These are phyloP conservation scores for Leptinotarsa rubiginosa DNA, from an alignment of 2,888 invertebrate genomes.

Conservation along the genomic window DNA sequence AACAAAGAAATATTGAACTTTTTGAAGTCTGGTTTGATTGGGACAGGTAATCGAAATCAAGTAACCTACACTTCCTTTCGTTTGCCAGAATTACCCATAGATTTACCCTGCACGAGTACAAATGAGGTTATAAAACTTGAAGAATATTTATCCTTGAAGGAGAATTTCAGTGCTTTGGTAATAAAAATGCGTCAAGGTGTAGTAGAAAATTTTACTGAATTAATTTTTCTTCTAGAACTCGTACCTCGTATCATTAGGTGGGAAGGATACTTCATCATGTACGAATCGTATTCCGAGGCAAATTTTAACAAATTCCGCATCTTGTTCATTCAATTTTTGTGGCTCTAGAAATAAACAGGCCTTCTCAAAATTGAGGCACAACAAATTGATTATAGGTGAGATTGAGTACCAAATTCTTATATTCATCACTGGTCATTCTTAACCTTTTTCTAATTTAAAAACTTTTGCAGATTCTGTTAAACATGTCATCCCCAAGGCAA, in stretches of 20 bases:
- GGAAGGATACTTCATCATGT: background rate
- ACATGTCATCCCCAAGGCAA: constrained; percentile 5
- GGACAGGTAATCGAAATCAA: background rate
- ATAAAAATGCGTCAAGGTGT: background rate
- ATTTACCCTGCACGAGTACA: constrained; percentile 2
- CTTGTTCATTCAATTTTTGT: constrained; percentile 5
- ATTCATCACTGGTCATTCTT: background rate
- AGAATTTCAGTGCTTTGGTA: background rate
- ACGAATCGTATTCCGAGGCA: background rate
- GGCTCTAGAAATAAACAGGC: constrained; percentile 7
- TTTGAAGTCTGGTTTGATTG: constrained; percentile 1
- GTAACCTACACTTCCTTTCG: background rate
- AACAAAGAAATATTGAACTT: background rate
- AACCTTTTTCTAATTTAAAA: background rate
- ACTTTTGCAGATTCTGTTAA: constrained; percentile 12
- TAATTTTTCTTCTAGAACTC: background rate
- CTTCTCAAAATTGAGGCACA: background rate
- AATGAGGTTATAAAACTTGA: background rate
- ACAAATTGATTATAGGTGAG: constrained; percentile 15
- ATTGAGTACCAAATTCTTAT: background rate
- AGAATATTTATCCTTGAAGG: background rate
- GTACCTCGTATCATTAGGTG: background rate
- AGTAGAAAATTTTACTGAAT: background rate
- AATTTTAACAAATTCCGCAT: constrained; percentile 11
- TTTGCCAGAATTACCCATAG: constrained; percentile 1